A percentile compares a stretch with the other conserved stretches of the same genome.
phyloP scores from a whole-genome alignment of 2,888 invertebrate genomes.

The Leucozona laternaria region DNA sequence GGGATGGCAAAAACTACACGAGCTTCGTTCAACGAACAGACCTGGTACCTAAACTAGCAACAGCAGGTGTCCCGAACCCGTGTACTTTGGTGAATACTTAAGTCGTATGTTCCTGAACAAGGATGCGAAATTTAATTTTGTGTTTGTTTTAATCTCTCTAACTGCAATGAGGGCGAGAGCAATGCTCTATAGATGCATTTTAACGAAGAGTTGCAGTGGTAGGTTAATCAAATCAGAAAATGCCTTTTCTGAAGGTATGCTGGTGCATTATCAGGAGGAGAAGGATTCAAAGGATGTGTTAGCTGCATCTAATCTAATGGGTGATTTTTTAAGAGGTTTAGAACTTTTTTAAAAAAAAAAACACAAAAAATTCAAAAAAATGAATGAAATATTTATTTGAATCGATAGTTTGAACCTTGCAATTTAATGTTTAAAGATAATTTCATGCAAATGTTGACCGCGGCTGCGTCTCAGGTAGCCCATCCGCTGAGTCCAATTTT shows the following conservation, averaged over 20 bases:
- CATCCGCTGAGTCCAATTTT: too few relatives aligned
- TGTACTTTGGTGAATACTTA: not conserved
- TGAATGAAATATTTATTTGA: too few relatives aligned
- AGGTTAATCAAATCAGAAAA: conserved; percentile 30
- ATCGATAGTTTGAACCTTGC: too few relatives aligned
- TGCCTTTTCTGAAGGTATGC: not conserved
- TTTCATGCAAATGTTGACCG: too few relatives aligned
- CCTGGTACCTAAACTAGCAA: not conserved
- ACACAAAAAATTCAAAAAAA: too few relatives aligned
- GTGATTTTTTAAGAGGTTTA: too few relatives aligned
- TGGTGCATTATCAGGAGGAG: not conserved
- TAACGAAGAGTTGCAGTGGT: conserved; percentile 21
- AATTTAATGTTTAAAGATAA: too few relatives aligned
- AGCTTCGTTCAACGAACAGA: too few relatives aligned
- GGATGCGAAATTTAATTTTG: conserved; percentile 37
- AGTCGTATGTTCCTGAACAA: not conserved
- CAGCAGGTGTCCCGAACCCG: conserved; percentile 16
- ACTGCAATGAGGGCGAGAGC: conserved; percentile 15
- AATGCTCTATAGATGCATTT: not conserved
- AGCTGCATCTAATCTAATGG: too few relatives aligned
- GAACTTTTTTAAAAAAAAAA: too few relatives aligned
- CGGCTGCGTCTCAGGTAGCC: too few relatives aligned
- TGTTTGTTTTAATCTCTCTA: conserved; percentile 52
- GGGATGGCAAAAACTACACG: conserved; percentile 16
- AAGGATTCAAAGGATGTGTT: not conserved